phyloP scores from a whole-genome alignment of 1,140 invertebrate species.

The Bombus waltoni region DNA sequence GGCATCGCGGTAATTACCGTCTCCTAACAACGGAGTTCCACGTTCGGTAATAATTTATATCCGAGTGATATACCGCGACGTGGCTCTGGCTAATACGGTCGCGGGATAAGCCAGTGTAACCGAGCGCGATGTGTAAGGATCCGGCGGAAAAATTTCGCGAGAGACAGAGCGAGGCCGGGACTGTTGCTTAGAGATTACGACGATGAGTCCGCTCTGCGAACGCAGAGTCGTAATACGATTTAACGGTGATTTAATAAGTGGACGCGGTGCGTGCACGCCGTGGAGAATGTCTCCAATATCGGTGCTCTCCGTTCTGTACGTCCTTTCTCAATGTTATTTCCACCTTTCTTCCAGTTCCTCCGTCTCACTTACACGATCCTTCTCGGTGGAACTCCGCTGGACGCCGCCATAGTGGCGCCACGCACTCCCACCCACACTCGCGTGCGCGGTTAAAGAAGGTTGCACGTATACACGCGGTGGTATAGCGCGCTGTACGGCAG shows the following conservation, averaged over 20 bases:
- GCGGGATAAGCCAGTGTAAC: neutral
- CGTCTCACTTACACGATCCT: constrained; percentile 40
- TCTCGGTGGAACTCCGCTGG: constrained; percentile 69
- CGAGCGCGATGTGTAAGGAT: neutral
- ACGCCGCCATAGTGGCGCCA: constrained; percentile 78
- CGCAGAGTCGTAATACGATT: constrained; percentile 59
- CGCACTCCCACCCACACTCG: constrained; percentile 72
- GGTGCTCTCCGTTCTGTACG: constrained; percentile 9
- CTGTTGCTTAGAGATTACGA: constrained; percentile 26
- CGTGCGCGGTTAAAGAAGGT: constrained; percentile 28
- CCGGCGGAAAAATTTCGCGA: constrained; percentile 38
- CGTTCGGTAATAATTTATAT: constrained; percentile 60
- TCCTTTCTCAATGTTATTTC: constrained; percentile 56
- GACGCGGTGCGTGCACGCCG: constrained; percentile 19
- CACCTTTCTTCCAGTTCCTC: constrained; percentile 43
- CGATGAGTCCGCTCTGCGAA: constrained; percentile 33
- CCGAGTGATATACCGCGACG: constrained; percentile 48
- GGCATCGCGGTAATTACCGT: constrained; percentile 57
- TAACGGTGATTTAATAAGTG: constrained; percentile 69
- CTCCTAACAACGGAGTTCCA: constrained; percentile 36
- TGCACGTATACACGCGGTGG: constrained; percentile 49
- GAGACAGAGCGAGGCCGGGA: neutral
- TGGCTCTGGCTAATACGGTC: constrained; percentile 48
- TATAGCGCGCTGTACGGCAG: constrained; percentile 4
- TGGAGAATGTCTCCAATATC: constrained; percentile 51